phyloP scores from a whole-genome alignment of 1,140 invertebrate genomes.

The Stratiolaelaps scimitus region DNA sequence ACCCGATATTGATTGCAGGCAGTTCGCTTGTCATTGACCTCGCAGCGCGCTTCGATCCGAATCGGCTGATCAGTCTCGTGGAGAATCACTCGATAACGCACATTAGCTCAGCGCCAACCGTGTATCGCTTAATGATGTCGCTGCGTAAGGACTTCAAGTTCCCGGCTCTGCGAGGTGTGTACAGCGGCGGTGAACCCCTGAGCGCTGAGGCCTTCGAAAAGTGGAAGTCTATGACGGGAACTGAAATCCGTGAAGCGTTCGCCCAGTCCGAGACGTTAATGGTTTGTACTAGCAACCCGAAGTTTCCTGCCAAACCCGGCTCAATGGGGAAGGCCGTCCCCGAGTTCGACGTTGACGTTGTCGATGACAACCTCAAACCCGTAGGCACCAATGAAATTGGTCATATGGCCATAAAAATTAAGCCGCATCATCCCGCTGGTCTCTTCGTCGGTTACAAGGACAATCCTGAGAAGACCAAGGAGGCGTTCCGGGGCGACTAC shows the following conservation, averaged over 20 bases:
- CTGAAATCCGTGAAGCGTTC: constrained; percentile 43
- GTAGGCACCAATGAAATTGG: constrained; percentile 38
- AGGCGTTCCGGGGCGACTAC: background rate
- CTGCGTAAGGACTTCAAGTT: constrained; percentile 38
- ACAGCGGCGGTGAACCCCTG: constrained; percentile 45
- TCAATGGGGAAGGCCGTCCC: constrained; percentile 45
- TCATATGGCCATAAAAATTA: constrained; percentile 40
- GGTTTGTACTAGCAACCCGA: constrained; percentile 38
- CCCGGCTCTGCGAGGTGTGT: constrained; percentile 37
- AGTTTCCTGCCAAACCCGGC: constrained; percentile 40
- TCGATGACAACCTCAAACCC: constrained; percentile 2
- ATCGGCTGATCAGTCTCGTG: constrained; percentile 36
- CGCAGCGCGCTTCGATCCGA: background rate
- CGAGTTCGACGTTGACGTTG: constrained; percentile 38
- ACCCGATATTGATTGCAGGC: background rate
- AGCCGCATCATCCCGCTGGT: constrained; percentile 41
- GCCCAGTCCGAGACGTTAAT: constrained; percentile 46
- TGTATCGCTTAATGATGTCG: constrained; percentile 41
- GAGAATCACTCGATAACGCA: constrained; percentile 41
- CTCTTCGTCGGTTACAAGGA: constrained; percentile 42
- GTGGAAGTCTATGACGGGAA: constrained; percentile 42
- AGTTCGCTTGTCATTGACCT: constrained; percentile 1
- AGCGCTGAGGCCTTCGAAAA: constrained; percentile 43
- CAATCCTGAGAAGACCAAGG: background rate
- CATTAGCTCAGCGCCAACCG: constrained; percentile 45